phyloP scores from a whole-genome alignment of 2,888 invertebrate genomes.

The Apomyelois bistriatella region DNA sequence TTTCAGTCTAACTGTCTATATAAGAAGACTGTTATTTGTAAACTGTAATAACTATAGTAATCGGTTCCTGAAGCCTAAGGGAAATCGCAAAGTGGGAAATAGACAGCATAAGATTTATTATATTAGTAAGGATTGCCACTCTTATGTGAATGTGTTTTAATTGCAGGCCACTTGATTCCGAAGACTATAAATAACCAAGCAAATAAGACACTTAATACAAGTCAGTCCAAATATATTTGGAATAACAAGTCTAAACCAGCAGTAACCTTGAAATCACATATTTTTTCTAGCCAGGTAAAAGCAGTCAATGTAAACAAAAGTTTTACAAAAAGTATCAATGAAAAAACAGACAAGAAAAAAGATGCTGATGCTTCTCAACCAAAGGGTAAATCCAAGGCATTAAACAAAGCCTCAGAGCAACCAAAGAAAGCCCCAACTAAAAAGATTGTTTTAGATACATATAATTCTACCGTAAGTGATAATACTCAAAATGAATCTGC shows the following conservation, averaged over 20 bases:
- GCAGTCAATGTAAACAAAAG: neutral
- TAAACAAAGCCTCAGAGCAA: neutral
- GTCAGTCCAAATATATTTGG: neutral
- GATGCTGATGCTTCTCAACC: neutral
- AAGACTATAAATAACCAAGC: neutral
- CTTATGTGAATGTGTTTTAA: neutral
- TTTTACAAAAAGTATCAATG: neutral
- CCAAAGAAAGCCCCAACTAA: neutral
- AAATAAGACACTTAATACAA: neutral
- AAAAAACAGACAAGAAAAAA: neutral
- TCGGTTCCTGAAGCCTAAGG: too few species aligned
- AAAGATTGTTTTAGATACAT: slow-evolving; percentile 5
- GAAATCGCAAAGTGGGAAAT: too few species aligned
- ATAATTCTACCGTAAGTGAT: slow-evolving; percentile 4
- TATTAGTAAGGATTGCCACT: neutral
- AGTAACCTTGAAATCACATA: slow-evolving; percentile 1
- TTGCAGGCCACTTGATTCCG: neutral
- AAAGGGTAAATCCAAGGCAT: neutral
- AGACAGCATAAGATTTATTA: too few species aligned
- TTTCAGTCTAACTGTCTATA: too few species aligned
- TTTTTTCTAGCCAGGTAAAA: neutral
- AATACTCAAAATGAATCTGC: neutral
- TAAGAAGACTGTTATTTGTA: too few species aligned
- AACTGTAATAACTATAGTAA: too few species aligned
- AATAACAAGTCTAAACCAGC: neutral